A percentile compares a stretch with the other conserved stretches of the same genome.
Evolutionary conservation across 1,140 invertebrate genomes (phyloP).

Genomic region (Drosophila serrata): DNA sequence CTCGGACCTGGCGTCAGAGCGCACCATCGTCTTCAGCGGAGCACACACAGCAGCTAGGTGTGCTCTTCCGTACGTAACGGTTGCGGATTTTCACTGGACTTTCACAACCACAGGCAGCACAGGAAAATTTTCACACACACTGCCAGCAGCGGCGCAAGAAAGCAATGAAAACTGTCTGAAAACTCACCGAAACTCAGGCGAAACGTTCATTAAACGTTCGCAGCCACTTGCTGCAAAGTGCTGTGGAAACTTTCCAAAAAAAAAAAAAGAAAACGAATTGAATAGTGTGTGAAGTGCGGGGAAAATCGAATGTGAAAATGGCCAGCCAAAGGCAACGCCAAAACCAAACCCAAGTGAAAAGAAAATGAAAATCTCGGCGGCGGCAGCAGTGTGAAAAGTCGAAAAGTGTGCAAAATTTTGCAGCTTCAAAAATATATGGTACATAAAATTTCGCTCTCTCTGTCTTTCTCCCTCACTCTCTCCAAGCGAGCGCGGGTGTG

Average conservation of each 20-base stretch:
- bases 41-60: slow-evolving; percentile 78
- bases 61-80: slow-evolving; percentile 80
- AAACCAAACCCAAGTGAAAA: slow-evolving; percentile 27
- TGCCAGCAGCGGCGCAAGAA: slow-evolving; percentile 32
- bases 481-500: slow-evolving; percentile 30
- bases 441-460: slow-evolving; percentile 69
- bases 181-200: slow-evolving; percentile 15
- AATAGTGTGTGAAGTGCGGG: slow-evolving; percentile 27
- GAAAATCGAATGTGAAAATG: slow-evolving; percentile 16
- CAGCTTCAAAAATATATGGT: slow-evolving; percentile 78
- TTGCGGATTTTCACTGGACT: slow-evolving; percentile 45
- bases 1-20: slow-evolving; percentile 67
- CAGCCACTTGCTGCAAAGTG: slow-evolving; percentile 20
- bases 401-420: slow-evolving; percentile 62
- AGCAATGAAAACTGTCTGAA: slow-evolving; percentile 17
- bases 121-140: slow-evolving; percentile 58
- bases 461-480: slow-evolving; percentile 19
- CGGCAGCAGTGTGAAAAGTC: slow-evolving; percentile 38
- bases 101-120: slow-evolving; percentile 50
- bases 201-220: slow-evolving; percentile 17
- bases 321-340: slow-evolving; percentile 25
- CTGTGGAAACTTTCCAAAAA: slow-evolving; percentile 27
- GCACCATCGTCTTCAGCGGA: slow-evolving; percentile 80
- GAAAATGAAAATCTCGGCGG: slow-evolving; percentile 27
- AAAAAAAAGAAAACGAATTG: not conserved